A percentile compares a stretch with the other conserved stretches of the same genome.
phyloP scores from a whole-genome alignment of 2,888 invertebrate genomes.

The Branchellion lobata region DNA sequence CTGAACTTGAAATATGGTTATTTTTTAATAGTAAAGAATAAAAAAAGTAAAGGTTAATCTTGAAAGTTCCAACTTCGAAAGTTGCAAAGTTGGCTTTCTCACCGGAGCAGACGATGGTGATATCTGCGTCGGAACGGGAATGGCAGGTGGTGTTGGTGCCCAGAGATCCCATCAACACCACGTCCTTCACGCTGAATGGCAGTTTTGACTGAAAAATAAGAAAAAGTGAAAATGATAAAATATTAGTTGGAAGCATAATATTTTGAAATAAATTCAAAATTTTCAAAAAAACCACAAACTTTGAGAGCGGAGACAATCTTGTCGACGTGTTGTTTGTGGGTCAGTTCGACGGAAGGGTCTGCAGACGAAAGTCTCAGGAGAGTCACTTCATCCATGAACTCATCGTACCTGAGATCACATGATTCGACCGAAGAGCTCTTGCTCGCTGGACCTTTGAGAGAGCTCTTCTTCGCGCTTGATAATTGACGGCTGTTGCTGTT shows the following conservation, averaged over 20 bases:
- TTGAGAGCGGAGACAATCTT: not conserved
- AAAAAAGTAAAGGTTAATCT: not conserved
- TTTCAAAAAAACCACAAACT: not conserved
- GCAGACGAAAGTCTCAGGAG: not conserved
- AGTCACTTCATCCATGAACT: not conserved
- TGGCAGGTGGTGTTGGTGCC: conserved; percentile 50
- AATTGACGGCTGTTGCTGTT: too few species aligned
- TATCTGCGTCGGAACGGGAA: conserved; percentile 52
- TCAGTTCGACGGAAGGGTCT: not conserved
- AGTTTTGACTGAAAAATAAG: conserved; percentile 49
- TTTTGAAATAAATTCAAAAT: not conserved
- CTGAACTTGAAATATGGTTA: too few species aligned
- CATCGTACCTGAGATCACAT: not conserved
- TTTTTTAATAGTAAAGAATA: not conserved
- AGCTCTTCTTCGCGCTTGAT: too few species aligned
- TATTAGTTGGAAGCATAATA: not conserved
- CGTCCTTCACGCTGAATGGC: conserved; percentile 51
- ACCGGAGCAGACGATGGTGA: conserved; percentile 51
- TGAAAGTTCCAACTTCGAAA: not conserved
- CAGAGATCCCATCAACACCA: conserved; percentile 51
- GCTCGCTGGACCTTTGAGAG: too few species aligned
- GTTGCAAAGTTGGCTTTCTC: not conserved
- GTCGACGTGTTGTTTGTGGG: not conserved
- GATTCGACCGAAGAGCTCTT: too few species aligned
- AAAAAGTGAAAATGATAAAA: too few species aligned